Base-by-base conservation (phyloP, 2,888 invertebrate genomes). In the Teleogryllus oceanicus region DNA sequence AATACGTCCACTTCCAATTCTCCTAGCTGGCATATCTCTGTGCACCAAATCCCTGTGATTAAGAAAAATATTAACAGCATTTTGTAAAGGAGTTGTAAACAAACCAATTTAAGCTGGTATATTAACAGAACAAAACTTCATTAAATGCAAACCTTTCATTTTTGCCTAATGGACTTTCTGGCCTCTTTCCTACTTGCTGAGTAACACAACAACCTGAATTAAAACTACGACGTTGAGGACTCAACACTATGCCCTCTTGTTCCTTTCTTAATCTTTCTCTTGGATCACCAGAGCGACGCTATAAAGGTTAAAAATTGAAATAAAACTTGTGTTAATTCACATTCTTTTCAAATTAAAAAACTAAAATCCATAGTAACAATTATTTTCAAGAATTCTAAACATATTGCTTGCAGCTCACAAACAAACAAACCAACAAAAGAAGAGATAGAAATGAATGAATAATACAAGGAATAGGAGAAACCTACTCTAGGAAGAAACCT, bases 1-100 rank as follows among this genome's bases (percentile, higher is more conserved):
- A 82, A 96, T 92, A 13, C 96, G 92, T 0, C 96, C 96, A 84
- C 96, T 96, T 10, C 96, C 96, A 85, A 96, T 95, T 77, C 96
- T 92, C 21, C 92, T 88, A n/a, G 84, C 81, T 2, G 84, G 83
- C 49, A 84, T 85, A 81, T 88, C 88, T 16, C 87, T 86, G 83
- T 88, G 88, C 24, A 85, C 85, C 62, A 86, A 84, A 74, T 82
- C 82, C 51, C 82, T 83, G 81, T n/a, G 75, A 75, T 8, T 75
- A 11, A 79, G 51, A 20, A 11, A 74, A 1, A 74, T 11, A 37
- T 37, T 37, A 37, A 37, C 5, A 37, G 37, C 37, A 62, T 12
- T 1, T 18, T 4, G 4, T 62, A 62, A 10, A 76, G 49, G 13
- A 1, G 8, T 11, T 76, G 16, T 18, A n/a, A 76, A 21, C 16